Conservation (phyloP, 1,140 invertebrate species). For the Bactericera cockerelli region DNA sequence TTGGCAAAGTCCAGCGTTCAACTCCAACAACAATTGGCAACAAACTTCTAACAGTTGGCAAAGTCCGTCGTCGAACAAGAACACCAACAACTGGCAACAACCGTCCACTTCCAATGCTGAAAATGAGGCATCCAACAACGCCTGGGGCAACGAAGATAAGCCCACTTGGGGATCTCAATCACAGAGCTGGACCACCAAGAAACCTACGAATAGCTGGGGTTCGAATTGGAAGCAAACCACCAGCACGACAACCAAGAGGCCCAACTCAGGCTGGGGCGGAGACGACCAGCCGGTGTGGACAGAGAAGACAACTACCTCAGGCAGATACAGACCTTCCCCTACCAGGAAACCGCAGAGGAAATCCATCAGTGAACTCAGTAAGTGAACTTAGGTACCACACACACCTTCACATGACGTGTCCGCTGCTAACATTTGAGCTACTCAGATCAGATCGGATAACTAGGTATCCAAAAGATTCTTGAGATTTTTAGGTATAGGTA, state of each 20-base stretch:
- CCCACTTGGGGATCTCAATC: neutral
- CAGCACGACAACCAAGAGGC: neutral
- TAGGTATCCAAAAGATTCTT: no score
- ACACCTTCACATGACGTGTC: no score
- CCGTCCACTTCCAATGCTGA: neutral
- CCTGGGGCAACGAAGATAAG: neutral
- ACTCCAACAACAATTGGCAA: no score
- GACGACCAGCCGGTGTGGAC: neutral
- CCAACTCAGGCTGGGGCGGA: neutral
- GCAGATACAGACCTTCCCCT: neutral
- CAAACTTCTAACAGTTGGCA: no score
- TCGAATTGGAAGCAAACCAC: neutral
- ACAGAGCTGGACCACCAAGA: neutral
- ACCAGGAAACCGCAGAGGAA: slow-evolving; percentile 5
- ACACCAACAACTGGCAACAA: slow-evolving; percentile 1
- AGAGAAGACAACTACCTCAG: neutral
- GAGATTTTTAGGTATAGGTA: no score
- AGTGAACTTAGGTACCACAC: neutral
- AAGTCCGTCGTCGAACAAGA: neutral
- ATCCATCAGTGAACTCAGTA: neutral
- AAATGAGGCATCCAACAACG: neutral
- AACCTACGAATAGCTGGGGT: neutral
- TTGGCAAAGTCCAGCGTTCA: no score
- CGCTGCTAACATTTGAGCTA: no score
- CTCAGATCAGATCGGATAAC: no score